Base-by-base conservation (phyloP, 2,797 vertebrate species). In the Mastacembelus armatus region DNA sequence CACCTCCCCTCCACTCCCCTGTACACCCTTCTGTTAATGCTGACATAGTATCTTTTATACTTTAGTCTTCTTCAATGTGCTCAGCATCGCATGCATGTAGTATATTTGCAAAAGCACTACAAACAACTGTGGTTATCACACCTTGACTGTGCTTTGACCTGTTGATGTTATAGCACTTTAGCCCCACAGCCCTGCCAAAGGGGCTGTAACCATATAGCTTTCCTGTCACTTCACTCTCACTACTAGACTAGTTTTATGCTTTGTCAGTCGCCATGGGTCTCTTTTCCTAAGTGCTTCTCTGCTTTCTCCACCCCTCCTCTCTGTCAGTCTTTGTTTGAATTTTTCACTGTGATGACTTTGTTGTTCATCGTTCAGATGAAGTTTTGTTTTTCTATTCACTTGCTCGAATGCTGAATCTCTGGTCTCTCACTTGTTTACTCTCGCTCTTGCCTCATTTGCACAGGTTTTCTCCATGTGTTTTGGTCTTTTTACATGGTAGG, bases 161-260 rank as follows among this genome's bases (percentile, higher is more conserved):
- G 81, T 39, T 12, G 22, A 55, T 80, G 69, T 71, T 63, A 1
- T 51, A 54, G 64, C 66, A 71, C 71, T 77, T 81, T 58, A 66
- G 66, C 65, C 40, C 7, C 44, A 52, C 77, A 66, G 44, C 27
- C 45, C 40, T 14, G 16, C 74, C 49, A 24, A 64, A 58, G 43
- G 62, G 66, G 54, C 30, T 57, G 42, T 39, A 63, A 56, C 71
- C 27, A 22, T 7, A 12, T 24, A 63, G 65, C 75, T 55, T 74
- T 75, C 35, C 66, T 80, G 75, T 83, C 86, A 80, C 77, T 73
- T 79, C 38, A 32, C 48, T 80, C 36, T 45, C 63, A 27, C 55
- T 27, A 24, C 63, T 22, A 44, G 39, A 32, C 48, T 54, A 54
- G 30, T 69, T 64, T 75, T 64, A 11, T 68, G 51, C 66, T 19